phyloP scores from a whole-genome alignment of 2,888 invertebrate genomes.

The Amiota mariae region DNA sequence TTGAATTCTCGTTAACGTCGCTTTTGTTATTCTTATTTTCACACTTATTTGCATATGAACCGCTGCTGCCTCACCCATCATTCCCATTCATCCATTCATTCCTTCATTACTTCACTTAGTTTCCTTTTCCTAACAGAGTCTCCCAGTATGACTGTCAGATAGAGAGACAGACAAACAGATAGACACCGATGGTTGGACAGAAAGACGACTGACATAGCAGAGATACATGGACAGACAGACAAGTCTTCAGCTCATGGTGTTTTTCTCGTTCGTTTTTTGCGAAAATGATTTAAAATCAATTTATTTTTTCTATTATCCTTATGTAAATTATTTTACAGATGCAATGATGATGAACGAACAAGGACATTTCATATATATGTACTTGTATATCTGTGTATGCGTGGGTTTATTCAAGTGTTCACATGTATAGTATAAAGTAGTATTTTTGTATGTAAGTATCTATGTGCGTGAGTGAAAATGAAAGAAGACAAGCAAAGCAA shows the following conservation, averaged over 20 bases:
- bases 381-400: too few species aligned
- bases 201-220: not conserved
- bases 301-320: slow-evolving; percentile 66
- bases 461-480: not conserved
- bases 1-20: slow-evolving; percentile 68
- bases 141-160: not conserved
- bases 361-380: too few species aligned
- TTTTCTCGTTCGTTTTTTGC: slow-evolving; percentile 47
- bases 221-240: not conserved
- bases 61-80: not conserved
- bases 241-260: slow-evolving; percentile 10
- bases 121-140: not conserved
- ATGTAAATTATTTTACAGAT: slow-evolving; percentile 64
- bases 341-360: slow-evolving; percentile 15
- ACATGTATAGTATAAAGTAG: not conserved
- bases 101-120: too few species aligned
- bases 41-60: slow-evolving; percentile 65
- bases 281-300: slow-evolving; percentile 71
- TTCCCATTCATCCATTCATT: slow-evolving; percentile 35
- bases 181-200: not conserved
- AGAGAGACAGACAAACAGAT: not conserved
- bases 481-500: slow-evolving; percentile 39
- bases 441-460: not conserved
- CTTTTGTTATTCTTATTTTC: slow-evolving; percentile 67
- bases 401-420: too few species aligned